Base-by-base conservation (phyloP, 2,797 vertebrate species). In the Chrysocyon brachyurus region DNA sequence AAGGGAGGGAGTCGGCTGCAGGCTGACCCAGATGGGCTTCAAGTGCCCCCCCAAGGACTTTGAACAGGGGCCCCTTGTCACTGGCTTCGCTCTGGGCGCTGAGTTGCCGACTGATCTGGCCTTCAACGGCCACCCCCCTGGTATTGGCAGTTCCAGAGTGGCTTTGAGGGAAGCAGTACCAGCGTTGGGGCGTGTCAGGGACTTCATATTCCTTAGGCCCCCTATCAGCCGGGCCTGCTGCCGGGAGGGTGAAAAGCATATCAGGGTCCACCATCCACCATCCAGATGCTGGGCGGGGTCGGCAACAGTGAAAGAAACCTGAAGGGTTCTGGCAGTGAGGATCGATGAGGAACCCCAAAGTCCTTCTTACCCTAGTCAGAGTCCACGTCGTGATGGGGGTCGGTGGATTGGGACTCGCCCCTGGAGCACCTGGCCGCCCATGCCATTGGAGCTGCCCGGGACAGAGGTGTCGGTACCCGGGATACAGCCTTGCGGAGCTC, bases 251-350 rank as follows among this genome's bases (percentile, higher is more conserved):
- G 59, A 68, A 68, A 12, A 99, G 98, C 2, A 97, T 93, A 72
- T 99, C 99, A 0, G 99, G 97, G 96, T 99, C 99, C 0, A 99
- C 99, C 99, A 99, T 99, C 99, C 0, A 99, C 99, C 99, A 99
- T 99, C 98, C 99, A 99, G 95, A 99, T 98, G 2, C 99, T 99
- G 0, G 99, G 99, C 17, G 99, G 99, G 15, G 99, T 98, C 0
- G 99, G 99, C 59, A 99, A 87, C 0, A 99, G 99, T 1, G 98
- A 99, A 6, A 99, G 98, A 72, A 99, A 99, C 88, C 99, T 99
- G 70, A 99, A 95, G 0, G 99, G 98, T 6, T 99, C 98, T 0
- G 99, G 99, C 2, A 99, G 98, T 0, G 99, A 99, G 98, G 99
- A 99, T 0, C 96, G 97, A 33, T 98, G 66, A 4, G 61, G 73